Base-by-base conservation (phyloP, 2,888 invertebrate species). In the Rhaphigaster nebulosa region DNA sequence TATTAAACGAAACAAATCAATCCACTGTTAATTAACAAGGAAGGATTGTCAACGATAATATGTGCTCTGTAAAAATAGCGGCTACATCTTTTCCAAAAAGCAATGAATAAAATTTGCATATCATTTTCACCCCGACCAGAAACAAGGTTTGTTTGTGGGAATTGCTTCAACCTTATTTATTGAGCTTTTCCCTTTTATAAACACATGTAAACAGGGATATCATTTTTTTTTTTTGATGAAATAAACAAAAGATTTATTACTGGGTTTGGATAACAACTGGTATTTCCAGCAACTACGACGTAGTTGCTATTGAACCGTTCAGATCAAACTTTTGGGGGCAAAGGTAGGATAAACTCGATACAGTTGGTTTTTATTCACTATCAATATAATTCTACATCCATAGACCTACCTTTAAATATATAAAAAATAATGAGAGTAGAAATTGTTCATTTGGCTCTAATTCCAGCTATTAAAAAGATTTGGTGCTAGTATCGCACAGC, bases 51-150 rank as follows among this genome's bases (percentile, higher is more conserved):
- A 65, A 18, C 65, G 13, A 65, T 65, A 65, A 65, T 34, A 65
- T 34, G 6, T 34, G 1, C 65, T 34, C 29, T 18, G 65, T 80
- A 80, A 80, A 84, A 50, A 80, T 12, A 41, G 23, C 20, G 2
- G 41, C 45, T 50, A 84, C 45, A 84, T 84, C 84, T 84, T 84
- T 45, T 84, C 45, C 84, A 50, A 84, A n/a, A 50, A 1, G n/a
- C 84, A 84, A 84, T 84, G 84, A 84, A 84, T 84, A 84, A 41
- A 84, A 84, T 84, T 84, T 84, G 84, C 84, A 84, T 84, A 84
- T 41, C 45, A 45, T 84, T 84, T 50, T 50, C 84, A 41, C 84
- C 50, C n/a, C 15, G n/a, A 84, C 34, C 84, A 84, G 84, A 84
- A 45, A 84, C 45, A 50, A 45, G 84, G 84, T 84, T 84, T 45